These are phyloP conservation scores for Prunella strophiata DNA, from an alignment of 2,797 vertebrate species.

Conservation along the genomic window DNA sequence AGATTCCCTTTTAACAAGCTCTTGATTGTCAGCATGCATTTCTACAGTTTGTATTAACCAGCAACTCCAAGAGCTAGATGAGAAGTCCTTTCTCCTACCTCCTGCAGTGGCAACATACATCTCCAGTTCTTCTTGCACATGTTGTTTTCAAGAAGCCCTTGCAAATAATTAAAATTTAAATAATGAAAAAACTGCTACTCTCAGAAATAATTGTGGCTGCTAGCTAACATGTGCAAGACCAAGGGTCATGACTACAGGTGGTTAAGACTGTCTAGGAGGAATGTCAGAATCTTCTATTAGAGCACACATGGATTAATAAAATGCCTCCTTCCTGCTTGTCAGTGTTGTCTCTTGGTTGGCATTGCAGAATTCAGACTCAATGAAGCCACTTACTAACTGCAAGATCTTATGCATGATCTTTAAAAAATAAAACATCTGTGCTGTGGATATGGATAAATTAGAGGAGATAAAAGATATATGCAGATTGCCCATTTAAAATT, in stretches of 20 bases:
- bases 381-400: neutral
- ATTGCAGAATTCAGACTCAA: neutral
- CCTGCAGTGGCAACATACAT: neutral
- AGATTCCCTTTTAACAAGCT: neutral
- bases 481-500: neutral
- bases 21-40: neutral
- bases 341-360: neutral
- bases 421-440: neutral
- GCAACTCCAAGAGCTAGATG: neutral
- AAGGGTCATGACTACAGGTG: neutral
- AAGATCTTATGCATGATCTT: neutral
- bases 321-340: neutral
- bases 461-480: neutral
- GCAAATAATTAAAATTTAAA: neutral
- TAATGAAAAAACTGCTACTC: neutral
- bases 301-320: neutral
- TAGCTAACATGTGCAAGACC: neutral
- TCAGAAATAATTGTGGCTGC: neutral
- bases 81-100: neutral
- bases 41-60: neutral
- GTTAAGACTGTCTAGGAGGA: neutral
- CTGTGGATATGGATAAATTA: neutral
- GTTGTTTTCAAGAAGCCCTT: neutral
- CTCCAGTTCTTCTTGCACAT: neutral
- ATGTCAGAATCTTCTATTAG: neutral